A percentile compares a stretch with the other conserved stretches of the same genome.
Evolutionary conservation across 2,888 invertebrate genomes (phyloP).

Genomic region (Temnothorax ravouxi): DNA sequence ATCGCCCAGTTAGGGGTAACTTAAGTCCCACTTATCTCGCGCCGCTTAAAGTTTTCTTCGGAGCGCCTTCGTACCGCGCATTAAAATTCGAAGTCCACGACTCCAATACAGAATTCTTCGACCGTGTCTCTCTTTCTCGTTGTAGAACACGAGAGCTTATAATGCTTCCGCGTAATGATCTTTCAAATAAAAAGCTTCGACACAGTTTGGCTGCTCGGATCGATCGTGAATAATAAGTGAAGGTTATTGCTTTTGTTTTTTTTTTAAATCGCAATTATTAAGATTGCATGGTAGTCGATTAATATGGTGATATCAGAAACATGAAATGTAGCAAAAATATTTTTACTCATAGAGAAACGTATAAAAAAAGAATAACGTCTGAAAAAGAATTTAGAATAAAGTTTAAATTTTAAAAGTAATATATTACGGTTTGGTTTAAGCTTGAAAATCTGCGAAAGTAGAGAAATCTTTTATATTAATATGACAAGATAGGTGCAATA

Average conservation of each 20-base stretch:
- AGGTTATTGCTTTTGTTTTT: background rate
- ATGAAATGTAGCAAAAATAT: background rate
- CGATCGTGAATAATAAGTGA: background rate
- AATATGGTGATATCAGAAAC: background rate
- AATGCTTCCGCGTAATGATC: background rate
- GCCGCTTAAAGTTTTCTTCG: conserved; percentile 48
- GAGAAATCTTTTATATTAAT: background rate
- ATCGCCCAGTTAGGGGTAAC: conserved; percentile 62
- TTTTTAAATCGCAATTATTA: background rate
- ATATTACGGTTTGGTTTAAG: background rate
- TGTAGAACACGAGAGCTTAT: background rate
- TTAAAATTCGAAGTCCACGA: conserved; percentile 64
- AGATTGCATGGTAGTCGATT: background rate
- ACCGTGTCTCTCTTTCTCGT: conserved; percentile 31
- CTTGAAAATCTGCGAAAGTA: background rate
- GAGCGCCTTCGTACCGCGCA: conserved; percentile 32
- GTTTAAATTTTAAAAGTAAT: background rate
- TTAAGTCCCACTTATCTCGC: conserved; percentile 68
- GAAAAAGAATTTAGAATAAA: background rate
- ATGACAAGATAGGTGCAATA: background rate
- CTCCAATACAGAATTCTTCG: conserved; percentile 38
- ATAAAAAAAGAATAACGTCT: background rate
- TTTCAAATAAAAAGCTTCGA: background rate
- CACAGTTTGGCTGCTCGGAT: background rate
- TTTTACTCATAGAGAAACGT: background rate